Percentiles rank a stretch among this genome's conserved stretches.
Conservation (phyloP, 2,797 vertebrate genomes). For the Lagodon rhomboides region DNA sequence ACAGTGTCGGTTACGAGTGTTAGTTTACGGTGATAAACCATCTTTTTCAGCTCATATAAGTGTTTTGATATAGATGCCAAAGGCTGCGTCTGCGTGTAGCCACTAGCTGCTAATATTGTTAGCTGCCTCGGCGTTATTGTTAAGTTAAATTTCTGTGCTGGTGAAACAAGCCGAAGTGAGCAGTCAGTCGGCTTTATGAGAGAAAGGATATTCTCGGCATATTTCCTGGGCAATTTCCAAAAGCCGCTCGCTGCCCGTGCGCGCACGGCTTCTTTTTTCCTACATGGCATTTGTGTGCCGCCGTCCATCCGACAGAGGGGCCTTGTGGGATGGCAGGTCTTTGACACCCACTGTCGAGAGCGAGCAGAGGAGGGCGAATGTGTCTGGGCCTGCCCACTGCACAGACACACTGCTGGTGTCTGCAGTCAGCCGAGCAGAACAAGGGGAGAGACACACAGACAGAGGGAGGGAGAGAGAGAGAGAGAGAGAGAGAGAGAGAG, state of each 20-base stretch:
- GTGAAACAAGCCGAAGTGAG: neutral
- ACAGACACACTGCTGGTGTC: constrained; percentile 81
- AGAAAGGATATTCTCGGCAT: neutral
- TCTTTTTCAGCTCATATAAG: neutral
- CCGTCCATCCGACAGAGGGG: constrained; percentile 72
- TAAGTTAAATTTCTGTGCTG: neutral
- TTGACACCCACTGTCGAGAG: constrained; percentile 80
- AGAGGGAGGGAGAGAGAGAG: constrained; percentile 24
- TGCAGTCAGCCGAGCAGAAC: constrained; percentile 79
- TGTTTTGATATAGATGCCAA: neutral
- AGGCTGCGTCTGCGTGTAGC: neutral
- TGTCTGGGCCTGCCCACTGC: constrained; percentile 79
- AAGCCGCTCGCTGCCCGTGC: neutral
- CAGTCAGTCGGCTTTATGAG: neutral
- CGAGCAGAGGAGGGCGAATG: constrained; percentile 76
- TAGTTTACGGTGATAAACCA: constrained; percentile 11
- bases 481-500: constrained; percentile 30
- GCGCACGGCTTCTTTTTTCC: constrained; percentile 20
- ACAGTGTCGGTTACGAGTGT: neutral
- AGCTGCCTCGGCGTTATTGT: neutral
- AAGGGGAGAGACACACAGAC: constrained; percentile 50
- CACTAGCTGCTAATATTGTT: neutral
- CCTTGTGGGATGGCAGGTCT: constrained; percentile 82
- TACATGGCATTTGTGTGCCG: constrained; percentile 44
- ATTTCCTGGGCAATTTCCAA: constrained; percentile 19